Base-by-base conservation (phyloP, 2,888 invertebrate species). In the Hemistola chrysoprasaria region DNA sequence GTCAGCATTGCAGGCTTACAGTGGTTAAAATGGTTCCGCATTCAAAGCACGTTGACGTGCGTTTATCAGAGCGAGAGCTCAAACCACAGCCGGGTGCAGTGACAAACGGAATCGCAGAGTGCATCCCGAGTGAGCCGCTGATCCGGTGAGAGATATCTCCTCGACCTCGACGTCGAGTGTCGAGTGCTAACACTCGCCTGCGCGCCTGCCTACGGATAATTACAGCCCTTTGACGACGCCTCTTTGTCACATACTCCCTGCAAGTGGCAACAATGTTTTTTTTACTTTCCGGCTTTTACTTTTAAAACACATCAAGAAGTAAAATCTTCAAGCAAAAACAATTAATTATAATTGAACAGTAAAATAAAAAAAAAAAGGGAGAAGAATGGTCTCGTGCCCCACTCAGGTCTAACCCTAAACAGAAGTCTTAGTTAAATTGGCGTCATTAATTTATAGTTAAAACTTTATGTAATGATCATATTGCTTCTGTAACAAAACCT, bases 71-170 rank as follows among this genome's bases (percentile, higher is more conserved):
- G 81, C 74, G 75, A 72, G 75, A 74, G 78, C 74, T 71, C 69
- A 76, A 69, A 73, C 80, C 78, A 73, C 82, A 81, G 70, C 68
- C 73, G 74, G 73, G 72, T 65, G 76, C 76, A 71, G 75, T 75
- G 83, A 83, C 88, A 88, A 86, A 88, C 86, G 80, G 88, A 87
- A 87, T 87, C 77, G 77, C 74, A 78, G 78, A 87, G 86, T 83
- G 80, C 82, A 79, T 73, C 83, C 83, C 79, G 79, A 83, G 81
- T 78, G 84, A 79, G 79, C 75, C 68, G 81, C 81, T 83, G 88
- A 87, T 87, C 86, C 78, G 83, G 65, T 71, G 71, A 76, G 78
- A 82, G 87, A 87, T 87, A 87, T 77, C 81, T 78, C 83, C 81
- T 78, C 83, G 78, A 79, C 79, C 82, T 75, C 78, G 62, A 68